These are phyloP conservation scores for Antennarius maculatus DNA, from an alignment of 2,797 vertebrate genomes.

Conservation along the genomic window DNA sequence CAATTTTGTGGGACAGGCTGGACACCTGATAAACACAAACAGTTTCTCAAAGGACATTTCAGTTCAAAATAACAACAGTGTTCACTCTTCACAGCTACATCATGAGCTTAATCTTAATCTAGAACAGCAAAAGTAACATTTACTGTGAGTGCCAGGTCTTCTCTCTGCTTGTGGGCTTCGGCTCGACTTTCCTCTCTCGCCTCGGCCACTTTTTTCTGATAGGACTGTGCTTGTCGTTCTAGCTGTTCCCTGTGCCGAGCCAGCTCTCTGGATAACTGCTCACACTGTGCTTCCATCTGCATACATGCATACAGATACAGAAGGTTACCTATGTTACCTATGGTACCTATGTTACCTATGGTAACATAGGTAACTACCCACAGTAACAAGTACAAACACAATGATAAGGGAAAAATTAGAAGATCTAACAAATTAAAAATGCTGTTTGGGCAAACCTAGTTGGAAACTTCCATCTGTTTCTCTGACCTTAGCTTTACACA, in stretches of 20 bases:
- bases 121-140: slow-evolving; percentile 15
- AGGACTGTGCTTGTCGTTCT: slow-evolving; percentile 81
- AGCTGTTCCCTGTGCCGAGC: slow-evolving; percentile 82
- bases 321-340: too few species aligned
- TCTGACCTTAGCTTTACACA: slow-evolving; percentile 86
- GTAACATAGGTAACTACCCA: not conserved
- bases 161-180: slow-evolving; percentile 84
- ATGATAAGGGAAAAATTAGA: not conserved
- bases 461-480: not conserved
- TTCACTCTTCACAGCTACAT: not conserved
- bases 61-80: not conserved
- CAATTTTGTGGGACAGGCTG: slow-evolving; percentile 84
- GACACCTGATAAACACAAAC: slow-evolving; percentile 75
- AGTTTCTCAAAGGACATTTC: not conserved
- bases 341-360: too few species aligned
- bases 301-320: slow-evolving; percentile 13
- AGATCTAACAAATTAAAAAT: not conserved
- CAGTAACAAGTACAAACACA: not conserved
- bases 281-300: slow-evolving; percentile 88
- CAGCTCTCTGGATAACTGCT: slow-evolving; percentile 88
- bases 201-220: slow-evolving; percentile 80
- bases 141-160: slow-evolving; percentile 83
- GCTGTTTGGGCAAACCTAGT: not conserved
- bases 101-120: not conserved
- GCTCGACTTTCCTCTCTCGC: slow-evolving; percentile 82